Conservation (phyloP, 2,888 invertebrate species). For the Morpho achilles region DNA sequence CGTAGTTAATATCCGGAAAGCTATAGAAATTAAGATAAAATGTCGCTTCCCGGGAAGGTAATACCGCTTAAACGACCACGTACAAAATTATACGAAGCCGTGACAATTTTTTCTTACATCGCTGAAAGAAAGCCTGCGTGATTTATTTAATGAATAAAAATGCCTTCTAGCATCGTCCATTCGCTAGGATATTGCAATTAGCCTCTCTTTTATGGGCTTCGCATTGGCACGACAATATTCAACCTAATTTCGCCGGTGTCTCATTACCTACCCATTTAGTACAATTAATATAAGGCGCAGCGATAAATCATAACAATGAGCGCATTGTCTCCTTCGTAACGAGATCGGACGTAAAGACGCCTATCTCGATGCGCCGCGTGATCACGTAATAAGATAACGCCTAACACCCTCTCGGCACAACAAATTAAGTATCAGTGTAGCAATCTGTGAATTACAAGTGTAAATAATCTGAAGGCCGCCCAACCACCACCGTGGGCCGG, state of each 20-base stretch:
- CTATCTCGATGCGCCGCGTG: conserved; percentile 41
- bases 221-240: conserved; percentile 36
- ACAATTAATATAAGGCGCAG: conserved; percentile 16
- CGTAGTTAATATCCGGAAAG: conserved; percentile 43
- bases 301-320: conserved; percentile 20
- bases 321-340: conserved; percentile 20
- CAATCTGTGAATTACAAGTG: conserved; percentile 76
- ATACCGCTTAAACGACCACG: conserved; percentile 66
- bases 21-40: conserved; percentile 73
- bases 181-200: conserved; percentile 68
- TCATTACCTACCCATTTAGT: conserved; percentile 18
- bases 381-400: conserved; percentile 52
- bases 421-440: conserved; percentile 61
- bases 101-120: conserved; percentile 74
- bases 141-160: conserved; percentile 79
- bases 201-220: conserved; percentile 55
- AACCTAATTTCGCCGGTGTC: conserved; percentile 13
- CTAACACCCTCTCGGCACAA: conserved; percentile 48
- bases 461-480: conserved; percentile 76
- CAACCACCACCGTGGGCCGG: conserved; percentile 74
- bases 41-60: conserved; percentile 59
- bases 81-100: conserved; percentile 75
- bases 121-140: conserved; percentile 56
- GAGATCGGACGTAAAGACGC: conserved; percentile 32
- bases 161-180: conserved; percentile 49